These are phyloP conservation scores for Molossus alvarezi DNA, from an alignment of 2,797 vertebrate species.

Conservation along the genomic window DNA sequence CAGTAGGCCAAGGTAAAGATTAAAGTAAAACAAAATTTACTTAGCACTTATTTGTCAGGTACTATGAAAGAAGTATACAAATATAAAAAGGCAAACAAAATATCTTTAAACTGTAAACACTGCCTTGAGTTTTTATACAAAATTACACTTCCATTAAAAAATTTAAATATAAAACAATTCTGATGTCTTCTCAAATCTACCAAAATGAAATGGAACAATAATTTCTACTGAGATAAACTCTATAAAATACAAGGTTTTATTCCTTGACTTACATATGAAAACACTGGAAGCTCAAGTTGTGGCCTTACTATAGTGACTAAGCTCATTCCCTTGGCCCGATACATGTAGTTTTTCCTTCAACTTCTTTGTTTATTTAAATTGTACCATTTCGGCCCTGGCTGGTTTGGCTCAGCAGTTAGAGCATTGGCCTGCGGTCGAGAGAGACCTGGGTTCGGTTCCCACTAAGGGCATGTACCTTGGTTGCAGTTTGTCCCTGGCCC, in stretches of 20 bases:
- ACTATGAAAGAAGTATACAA: background rate
- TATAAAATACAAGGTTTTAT: constrained; percentile 5
- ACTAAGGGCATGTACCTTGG: too few species aligned
- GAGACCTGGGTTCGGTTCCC: too few species aligned
- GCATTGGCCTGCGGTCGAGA: too few species aligned
- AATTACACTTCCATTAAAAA: background rate
- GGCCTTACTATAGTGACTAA: background rate
- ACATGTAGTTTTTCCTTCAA: background rate
- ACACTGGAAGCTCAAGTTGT: constrained; percentile 34
- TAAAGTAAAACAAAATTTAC: constrained; percentile 51
- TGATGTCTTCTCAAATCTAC: constrained; percentile 11
- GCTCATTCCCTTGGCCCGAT: background rate
- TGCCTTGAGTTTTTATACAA: constrained; percentile 50
- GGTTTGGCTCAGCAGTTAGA: too few species aligned
- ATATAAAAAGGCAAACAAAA: constrained; percentile 1
- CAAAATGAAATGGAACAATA: constrained; percentile 44
- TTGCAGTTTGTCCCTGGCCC: too few species aligned
- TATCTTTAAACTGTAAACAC: background rate
- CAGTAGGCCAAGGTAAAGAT: background rate
- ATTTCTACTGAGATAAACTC: constrained; percentile 20
- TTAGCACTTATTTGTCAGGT: constrained; percentile 28
- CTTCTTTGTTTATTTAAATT: constrained; percentile 43
- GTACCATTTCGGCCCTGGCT: background rate
- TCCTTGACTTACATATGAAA: constrained; percentile 25
- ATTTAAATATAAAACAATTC: constrained; percentile 49